phyloP scores from a whole-genome alignment of 2,888 invertebrate species.

The Protophormia terraenovae region DNA sequence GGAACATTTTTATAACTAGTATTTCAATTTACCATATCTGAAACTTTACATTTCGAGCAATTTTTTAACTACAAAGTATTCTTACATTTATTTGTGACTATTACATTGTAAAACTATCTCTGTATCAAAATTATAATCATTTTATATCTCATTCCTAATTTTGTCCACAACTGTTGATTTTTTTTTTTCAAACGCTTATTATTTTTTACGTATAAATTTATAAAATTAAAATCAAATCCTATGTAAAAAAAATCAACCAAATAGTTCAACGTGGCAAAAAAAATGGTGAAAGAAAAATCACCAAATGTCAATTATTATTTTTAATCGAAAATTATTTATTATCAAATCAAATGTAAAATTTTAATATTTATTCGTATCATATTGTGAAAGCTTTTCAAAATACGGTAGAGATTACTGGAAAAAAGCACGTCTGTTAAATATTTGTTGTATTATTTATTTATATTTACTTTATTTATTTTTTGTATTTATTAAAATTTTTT shows the following conservation, averaged over 20 bases:
- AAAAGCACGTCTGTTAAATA: constrained; percentile 57
- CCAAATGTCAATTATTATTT: constrained; percentile 60
- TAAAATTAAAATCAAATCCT: constrained; percentile 1
- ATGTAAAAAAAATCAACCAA: background rate
- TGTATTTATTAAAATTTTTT: background rate
- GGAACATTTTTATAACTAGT: no score
- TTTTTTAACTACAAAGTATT: no score
- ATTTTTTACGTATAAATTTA: background rate
- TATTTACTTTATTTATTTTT: constrained; percentile 6
- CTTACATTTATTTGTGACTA: no score
- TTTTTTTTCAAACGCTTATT: background rate
- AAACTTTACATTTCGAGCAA: no score
- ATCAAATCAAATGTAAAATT: constrained; percentile 57
- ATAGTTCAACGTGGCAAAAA: background rate
- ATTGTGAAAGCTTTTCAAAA: constrained; percentile 2
- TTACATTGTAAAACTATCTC: no score
- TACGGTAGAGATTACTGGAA: constrained; percentile 1
- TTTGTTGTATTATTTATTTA: constrained; percentile 30
- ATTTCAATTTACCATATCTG: no score
- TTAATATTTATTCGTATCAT: constrained; percentile 17
- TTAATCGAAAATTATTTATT: constrained; percentile 66
- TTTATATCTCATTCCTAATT: no score
- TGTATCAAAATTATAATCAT: no score
- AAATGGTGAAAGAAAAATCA: constrained; percentile 40
- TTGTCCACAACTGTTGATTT: background rate